These are phyloP conservation scores for Spinus pinus DNA, from an alignment of 2,797 vertebrate species.

Conservation along the genomic window DNA sequence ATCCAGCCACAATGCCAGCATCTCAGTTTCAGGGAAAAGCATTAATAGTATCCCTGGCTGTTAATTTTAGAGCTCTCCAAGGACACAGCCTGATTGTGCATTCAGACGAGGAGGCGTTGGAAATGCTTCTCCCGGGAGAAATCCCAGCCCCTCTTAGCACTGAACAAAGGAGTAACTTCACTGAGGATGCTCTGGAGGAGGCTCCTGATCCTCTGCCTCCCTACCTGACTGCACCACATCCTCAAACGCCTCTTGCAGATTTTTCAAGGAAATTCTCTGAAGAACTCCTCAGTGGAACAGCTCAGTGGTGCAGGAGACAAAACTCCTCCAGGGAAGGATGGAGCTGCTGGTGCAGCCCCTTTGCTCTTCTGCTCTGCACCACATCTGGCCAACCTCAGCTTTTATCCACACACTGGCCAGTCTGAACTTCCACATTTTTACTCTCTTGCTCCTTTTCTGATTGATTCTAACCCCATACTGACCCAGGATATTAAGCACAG, in stretches of 20 bases:
- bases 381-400: neutral
- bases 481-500: neutral
- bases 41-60: neutral
- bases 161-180: neutral
- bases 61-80: neutral
- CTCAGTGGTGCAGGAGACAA: fast-evolving
- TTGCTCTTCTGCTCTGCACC: neutral
- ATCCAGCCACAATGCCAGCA: neutral
- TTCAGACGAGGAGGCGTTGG: neutral
- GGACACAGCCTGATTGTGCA: neutral
- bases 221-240: neutral
- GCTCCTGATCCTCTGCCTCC: neutral
- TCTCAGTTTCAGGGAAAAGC: neutral
- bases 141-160: neutral
- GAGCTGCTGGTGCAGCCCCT: neutral
- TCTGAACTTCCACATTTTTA: neutral
- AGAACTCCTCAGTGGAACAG: neutral
- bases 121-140: neutral
- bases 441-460: neutral
- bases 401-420: neutral
- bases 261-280: neutral
- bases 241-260: neutral
- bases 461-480: neutral
- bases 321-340: neutral
- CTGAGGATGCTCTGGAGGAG: neutral